phyloP scores from a whole-genome alignment of 2,113 vertebrate species.

The Girardinichthys multiradiatus region DNA sequence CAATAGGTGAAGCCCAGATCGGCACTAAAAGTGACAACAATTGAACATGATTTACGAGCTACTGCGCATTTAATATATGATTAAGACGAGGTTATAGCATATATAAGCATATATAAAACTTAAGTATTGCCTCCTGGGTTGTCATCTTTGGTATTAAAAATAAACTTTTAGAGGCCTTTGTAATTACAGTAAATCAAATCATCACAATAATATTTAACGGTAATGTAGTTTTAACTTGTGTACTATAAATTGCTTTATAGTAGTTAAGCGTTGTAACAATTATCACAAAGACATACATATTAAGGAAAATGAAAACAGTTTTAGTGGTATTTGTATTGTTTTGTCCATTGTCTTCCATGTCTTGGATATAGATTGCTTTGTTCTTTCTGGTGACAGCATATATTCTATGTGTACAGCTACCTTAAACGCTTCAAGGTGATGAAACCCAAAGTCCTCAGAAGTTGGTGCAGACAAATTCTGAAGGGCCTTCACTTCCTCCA shows the following conservation, averaged over 20 bases:
- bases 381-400: slow-evolving; percentile 13
- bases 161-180: background rate
- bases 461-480: slow-evolving; percentile 95
- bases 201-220: background rate
- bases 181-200: background rate
- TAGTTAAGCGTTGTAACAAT: background rate
- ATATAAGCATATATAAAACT: no score
- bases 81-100: no score
- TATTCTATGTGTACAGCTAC: slow-evolving; percentile 80
- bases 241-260: background rate
- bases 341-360: background rate
- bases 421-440: slow-evolving; percentile 97
- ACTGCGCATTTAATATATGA: no score
- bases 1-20: no score
- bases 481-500: slow-evolving; percentile 96
- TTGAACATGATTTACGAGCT: no score
- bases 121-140: background rate
- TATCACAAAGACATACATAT: background rate
- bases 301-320: background rate
- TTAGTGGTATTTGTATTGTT: background rate
- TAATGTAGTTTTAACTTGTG: background rate
- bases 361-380: background rate
- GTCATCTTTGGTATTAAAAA: background rate
- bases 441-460: slow-evolving; percentile 95
- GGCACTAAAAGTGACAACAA: no score